Evolutionary conservation across 2,888 invertebrate genomes (phyloP), one percentile per base, ranked within the genome.

Genomic region (Mycalesis mineus): DNA sequence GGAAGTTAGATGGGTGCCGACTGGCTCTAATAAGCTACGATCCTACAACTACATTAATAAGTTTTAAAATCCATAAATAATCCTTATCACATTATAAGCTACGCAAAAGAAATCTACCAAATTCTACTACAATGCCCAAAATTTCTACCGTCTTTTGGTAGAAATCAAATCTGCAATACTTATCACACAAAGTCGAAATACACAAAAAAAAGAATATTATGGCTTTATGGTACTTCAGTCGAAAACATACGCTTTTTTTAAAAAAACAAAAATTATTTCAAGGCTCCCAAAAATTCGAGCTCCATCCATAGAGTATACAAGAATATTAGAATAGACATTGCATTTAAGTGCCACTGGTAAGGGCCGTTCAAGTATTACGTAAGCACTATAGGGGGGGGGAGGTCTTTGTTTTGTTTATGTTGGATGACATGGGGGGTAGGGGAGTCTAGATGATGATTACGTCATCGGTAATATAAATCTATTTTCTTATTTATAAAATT

Each of bases 111-210:
- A 47, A 29, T 13, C n/a, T 39, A 39, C 15, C 14, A 39, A 54
- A 37, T 44, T 42, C 55, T 56, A 49, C 44, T 37, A 29, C 13
- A 14, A 55, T 41, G 33, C 41, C 48, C 36, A n/a, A 44, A n/a
- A 31, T 11, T 39, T 9, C 33, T 33, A 53, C 22, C 8, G 7
- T 41, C 37, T 53, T 39, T 45, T 54, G 37, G 44, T 57, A 47
- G 37, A 14, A 45, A 57, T 57, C 17, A 52, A 51, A 51, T 52
- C 11, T 11, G 22, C n/a, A n/a, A 57, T 45, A 15, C 13, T 49
- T n/a, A 37, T 11, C 49, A 48, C 37, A 49, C 37, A 22, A 39
- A 42, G 22, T 52, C 42, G 17, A 15, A 51, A 51, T 37, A 37
- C 13, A 49, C n/a, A 40, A 50, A 40, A 49, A 37, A 37, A 22